Evolutionary conservation across 1,140 invertebrate species (phyloP).

Genomic region (Hycleus phaleratus): DNA sequence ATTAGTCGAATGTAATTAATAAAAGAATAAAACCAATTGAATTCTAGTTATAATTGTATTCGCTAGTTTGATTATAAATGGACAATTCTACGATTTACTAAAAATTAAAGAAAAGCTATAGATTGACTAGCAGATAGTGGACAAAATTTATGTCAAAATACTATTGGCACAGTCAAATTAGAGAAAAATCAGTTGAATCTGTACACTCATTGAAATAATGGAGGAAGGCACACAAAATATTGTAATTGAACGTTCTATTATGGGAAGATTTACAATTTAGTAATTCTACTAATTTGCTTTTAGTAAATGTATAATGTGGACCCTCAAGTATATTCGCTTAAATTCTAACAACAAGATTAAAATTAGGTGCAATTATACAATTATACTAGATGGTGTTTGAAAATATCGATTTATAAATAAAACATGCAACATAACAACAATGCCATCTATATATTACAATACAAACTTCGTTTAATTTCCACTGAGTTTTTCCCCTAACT

Average conservation of each 20-base stretch:
- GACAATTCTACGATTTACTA: too few species aligned
- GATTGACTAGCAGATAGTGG: not conserved
- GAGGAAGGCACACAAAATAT: conserved; percentile 11
- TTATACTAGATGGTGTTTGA: too few species aligned
- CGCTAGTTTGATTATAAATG: too few species aligned
- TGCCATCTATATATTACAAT: not conserved
- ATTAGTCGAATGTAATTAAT: not conserved
- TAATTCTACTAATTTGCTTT: too few species aligned
- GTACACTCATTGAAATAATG: conserved; percentile 1
- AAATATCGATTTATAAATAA: too few species aligned
- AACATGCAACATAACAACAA: not conserved
- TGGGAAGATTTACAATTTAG: too few species aligned
- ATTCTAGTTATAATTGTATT: not conserved
- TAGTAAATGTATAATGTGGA: too few species aligned
- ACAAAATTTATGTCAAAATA: not conserved
- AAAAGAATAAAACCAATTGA: not conserved
- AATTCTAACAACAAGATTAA: too few species aligned
- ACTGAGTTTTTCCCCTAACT: too few species aligned
- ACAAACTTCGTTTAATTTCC: too few species aligned
- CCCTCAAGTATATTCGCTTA: too few species aligned
- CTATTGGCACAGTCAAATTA: conserved; percentile 8
- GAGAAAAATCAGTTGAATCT: not conserved
- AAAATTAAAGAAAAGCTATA: not conserved
- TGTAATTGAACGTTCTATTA: conserved; percentile 3
- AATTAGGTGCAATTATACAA: too few species aligned